phyloP scores from a whole-genome alignment of 2,797 vertebrate genomes.

The Gallirallus australis region DNA sequence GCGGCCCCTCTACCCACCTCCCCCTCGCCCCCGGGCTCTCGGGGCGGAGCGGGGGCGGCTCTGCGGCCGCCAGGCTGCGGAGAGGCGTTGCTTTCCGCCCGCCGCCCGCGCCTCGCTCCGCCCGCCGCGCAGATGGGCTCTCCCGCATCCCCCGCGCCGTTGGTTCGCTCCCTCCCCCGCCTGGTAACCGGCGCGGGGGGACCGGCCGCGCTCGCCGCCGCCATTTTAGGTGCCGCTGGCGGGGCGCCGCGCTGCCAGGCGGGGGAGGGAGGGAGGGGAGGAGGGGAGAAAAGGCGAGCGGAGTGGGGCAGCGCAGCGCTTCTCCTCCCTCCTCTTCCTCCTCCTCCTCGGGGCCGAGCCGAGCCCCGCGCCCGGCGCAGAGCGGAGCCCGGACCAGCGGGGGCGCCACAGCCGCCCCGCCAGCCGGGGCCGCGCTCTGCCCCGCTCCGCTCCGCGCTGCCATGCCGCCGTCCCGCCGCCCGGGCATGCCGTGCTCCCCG shows the following conservation, averaged over 20 bases:
- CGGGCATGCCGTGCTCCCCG: constrained; percentile 4
- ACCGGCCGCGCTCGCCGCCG: not conserved
- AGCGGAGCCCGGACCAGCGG: constrained; percentile 24
- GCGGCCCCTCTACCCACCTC: too few species aligned
- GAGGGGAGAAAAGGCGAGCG: not conserved
- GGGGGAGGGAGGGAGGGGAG: constrained; percentile 2
- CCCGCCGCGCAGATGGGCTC: not conserved
- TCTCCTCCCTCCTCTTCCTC: not conserved
- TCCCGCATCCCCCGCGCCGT: not conserved
- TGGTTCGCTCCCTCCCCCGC: constrained; percentile 38
- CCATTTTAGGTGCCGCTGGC: constrained; percentile 36
- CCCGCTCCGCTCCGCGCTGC: constrained; percentile 14
- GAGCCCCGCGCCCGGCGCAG: constrained; percentile 9
- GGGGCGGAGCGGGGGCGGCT: not conserved
- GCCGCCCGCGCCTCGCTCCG: not conserved
- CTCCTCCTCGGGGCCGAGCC: not conserved
- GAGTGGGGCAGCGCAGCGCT: not conserved
- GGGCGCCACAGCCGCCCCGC: constrained; percentile 28
- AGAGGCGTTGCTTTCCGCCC: too few species aligned
- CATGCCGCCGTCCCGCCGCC: not conserved
- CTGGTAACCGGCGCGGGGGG: not conserved
- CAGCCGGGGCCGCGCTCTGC: constrained; percentile 40
- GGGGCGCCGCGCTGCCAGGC: not conserved
- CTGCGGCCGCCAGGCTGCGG: not conserved
- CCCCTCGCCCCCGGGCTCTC: not conserved